phyloP scores from a whole-genome alignment of 2,888 invertebrate genomes.

The Watsonalla binaria region DNA sequence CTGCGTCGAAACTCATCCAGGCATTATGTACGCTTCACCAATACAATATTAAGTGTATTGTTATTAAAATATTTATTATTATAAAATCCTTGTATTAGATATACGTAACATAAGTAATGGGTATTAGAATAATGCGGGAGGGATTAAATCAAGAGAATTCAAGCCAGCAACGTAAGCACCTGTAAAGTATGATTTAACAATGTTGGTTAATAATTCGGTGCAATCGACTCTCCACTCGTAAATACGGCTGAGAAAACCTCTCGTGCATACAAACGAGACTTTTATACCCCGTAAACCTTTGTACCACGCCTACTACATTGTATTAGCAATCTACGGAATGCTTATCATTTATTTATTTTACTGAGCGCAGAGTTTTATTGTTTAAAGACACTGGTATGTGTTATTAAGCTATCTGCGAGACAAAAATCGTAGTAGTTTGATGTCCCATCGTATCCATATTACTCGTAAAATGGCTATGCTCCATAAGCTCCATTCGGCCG shows the following conservation, averaged over 20 bases:
- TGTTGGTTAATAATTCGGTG: neutral
- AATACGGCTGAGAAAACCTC: slow-evolving; percentile 14
- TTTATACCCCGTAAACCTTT: slow-evolving; percentile 30
- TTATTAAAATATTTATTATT: too few relatives aligned
- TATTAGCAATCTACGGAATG: slow-evolving; percentile 1
- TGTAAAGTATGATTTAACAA: neutral
- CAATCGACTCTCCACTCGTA: slow-evolving; percentile 5
- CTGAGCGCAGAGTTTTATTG: neutral
- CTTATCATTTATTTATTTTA: slow-evolving; percentile 1
- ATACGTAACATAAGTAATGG: too few relatives aligned
- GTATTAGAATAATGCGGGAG: too few relatives aligned
- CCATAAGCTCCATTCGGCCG: too few relatives aligned
- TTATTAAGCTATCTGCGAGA: too few relatives aligned
- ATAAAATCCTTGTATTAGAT: too few relatives aligned
- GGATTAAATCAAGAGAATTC: neutral
- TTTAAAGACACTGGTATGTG: neutral
- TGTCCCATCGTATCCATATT: too few relatives aligned
- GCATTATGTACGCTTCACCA: too few relatives aligned
- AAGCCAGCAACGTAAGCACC: neutral
- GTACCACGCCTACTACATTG: slow-evolving; percentile 13
- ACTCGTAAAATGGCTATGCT: too few relatives aligned
- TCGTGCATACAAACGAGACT: slow-evolving; percentile 30
- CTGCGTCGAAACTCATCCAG: too few relatives aligned
- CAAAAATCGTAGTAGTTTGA: too few relatives aligned
- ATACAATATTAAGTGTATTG: too few relatives aligned